Percentiles rank a stretch among this genome's conserved stretches.
phyloP scores from a whole-genome alignment of 2,113 vertebrate species.

The Cyrtonyx montezumae region DNA sequence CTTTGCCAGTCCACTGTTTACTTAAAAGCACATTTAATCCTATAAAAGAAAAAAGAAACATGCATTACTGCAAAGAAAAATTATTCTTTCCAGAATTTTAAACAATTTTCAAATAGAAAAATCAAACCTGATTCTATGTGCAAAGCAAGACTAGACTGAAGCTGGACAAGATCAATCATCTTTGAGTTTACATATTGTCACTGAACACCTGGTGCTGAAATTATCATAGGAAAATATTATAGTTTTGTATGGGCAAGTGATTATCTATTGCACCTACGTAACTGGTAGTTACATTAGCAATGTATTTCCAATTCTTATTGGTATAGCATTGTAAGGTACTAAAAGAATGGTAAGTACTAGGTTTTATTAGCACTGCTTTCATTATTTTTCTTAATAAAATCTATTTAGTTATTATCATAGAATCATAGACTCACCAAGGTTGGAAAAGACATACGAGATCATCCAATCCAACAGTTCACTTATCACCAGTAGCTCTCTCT shows the following conservation, averaged over 20 bases:
- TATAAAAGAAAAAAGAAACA: conserved; percentile 58
- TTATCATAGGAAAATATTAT: neutral
- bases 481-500: too few relatives aligned
- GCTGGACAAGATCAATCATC: neutral
- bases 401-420: neutral
- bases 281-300: conserved; percentile 5
- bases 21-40: conserved; percentile 85
- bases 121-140: neutral
- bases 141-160: neutral
- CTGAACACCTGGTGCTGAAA: neutral
- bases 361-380: neutral
- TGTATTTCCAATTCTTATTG: neutral
- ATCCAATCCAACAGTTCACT: too few relatives aligned
- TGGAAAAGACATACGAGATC: too few relatives aligned
- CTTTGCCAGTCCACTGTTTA: conserved; percentile 89
- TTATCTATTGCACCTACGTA: neutral
- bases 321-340: neutral
- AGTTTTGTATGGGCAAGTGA: neutral
- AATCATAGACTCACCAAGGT: too few relatives aligned
- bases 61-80: neutral
- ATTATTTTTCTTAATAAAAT: neutral
- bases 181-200: neutral
- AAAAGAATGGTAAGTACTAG: neutral
- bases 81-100: neutral
- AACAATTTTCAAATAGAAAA: neutral